Base-by-base conservation (phyloP, 2,797 vertebrate species). In the Aquila chrysaetos region DNA sequence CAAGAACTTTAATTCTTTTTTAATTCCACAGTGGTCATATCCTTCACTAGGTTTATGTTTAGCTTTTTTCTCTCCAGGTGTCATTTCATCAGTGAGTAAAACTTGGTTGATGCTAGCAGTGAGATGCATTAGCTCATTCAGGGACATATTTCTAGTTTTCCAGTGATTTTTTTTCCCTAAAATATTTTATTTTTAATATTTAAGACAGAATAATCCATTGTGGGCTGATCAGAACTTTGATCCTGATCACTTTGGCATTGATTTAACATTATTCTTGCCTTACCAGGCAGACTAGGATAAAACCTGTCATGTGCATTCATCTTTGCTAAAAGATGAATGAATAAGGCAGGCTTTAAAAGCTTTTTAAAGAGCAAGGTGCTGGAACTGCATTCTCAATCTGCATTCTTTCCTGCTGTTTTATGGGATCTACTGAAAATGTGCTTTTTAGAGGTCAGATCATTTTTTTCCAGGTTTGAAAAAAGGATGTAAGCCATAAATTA, bases 241-340 rank as follows among this genome's bases (percentile, higher is more conserved):
- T 97, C 77, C 79, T 31, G 60, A 75, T 97, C 81, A 94, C 84
- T 96, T 48, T 96, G 61, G 57, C 89, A 98, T 97, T 97, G 95
- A 98, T 97, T 97, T 98, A 96, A 88, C 70, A 96, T 96, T 96
- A 94, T 96, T 96, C 88, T 96, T 96, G 68, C 76, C 88, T 97
- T 97, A 80, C 85, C 72, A 94, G 91, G 74, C 80, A 86, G 88
- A 82, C 44, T 88, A 93, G 86, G 95, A 92, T 96, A 95, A 49
- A 89, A 94, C 51, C 67, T 97, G 97, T 97, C 88, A 22, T 97
- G 94, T 93, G 85, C 94, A 98, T 98, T 97, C 96, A 94, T 97
- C 96, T 98, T 97, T 97, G 95, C 96, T 96, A 97, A 97, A 97
- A 98, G 97, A 97, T 96, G 96, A 98, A 98, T 97, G 95, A 95